Percentiles rank a stretch among this genome's conserved stretches.
These are phyloP conservation scores for Eristalis pertinax DNA, from an alignment of 2,888 invertebrate species.

Conservation along the genomic window DNA sequence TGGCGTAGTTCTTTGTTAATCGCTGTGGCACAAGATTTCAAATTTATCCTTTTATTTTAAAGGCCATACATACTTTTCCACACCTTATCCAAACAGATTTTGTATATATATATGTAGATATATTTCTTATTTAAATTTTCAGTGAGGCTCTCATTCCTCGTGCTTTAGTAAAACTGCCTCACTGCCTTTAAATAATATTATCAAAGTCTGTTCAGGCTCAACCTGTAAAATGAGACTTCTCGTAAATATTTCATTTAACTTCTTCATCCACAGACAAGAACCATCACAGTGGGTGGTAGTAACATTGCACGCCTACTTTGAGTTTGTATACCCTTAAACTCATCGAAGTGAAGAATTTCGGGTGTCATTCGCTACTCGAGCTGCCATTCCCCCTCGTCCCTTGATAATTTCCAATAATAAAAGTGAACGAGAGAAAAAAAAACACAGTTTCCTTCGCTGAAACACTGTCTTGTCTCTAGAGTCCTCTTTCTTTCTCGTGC, in stretches of 20 bases:
- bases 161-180: neutral
- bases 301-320: slow-evolving; percentile 49
- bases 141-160: neutral
- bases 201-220: slow-evolving; percentile 36
- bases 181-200: slow-evolving; percentile 15
- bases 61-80: neutral
- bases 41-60: neutral
- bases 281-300: slow-evolving; percentile 45
- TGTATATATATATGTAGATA: neutral
- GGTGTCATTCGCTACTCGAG: slow-evolving; percentile 49
- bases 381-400: slow-evolving; percentile 47
- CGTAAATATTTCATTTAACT: slow-evolving; percentile 43
- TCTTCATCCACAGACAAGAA: slow-evolving; percentile 36
- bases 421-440: slow-evolving; percentile 38
- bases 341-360: slow-evolving; percentile 57
- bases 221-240: slow-evolving; percentile 40
- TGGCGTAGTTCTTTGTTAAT: too few relatives aligned
- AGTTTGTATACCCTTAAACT: slow-evolving; percentile 46
- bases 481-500: slow-evolving; percentile 60
- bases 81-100: neutral
- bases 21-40: neutral
- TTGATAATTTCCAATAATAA: slow-evolving; percentile 58
- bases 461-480: slow-evolving; percentile 39
- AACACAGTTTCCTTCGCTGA: slow-evolving; percentile 5
- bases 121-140: neutral